Conservation (phyloP, 2,888 invertebrate species). For the Drosophila ezoana region DNA sequence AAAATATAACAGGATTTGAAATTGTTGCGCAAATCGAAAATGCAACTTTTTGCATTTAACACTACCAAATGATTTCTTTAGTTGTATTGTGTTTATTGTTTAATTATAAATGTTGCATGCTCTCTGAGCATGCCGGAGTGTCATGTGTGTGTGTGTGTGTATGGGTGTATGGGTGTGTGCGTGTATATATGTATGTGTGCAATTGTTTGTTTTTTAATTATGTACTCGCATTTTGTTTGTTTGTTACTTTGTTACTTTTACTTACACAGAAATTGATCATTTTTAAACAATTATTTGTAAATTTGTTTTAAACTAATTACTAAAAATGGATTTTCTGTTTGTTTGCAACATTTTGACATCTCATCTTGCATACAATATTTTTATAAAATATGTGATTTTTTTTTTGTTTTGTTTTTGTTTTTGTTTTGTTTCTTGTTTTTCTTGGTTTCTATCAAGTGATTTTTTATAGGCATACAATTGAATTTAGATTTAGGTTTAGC, state of each 20-base stretch:
- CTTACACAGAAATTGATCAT: constrained; percentile 70
- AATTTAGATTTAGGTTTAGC: constrained; percentile 60
- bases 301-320: constrained; percentile 80
- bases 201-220: constrained; percentile 35
- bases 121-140: constrained; percentile 67
- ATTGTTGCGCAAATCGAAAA: constrained; percentile 53
- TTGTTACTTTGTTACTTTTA: constrained; percentile 43
- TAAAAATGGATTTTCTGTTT: constrained; percentile 75
- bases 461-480: constrained; percentile 72
- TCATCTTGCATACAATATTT: constrained; percentile 77
- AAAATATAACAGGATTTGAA: constrained; percentile 59
- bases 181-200: constrained; percentile 25
- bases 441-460: constrained; percentile 53
- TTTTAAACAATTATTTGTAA: constrained; percentile 77
- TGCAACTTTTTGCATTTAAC: constrained; percentile 37
- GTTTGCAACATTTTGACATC: constrained; percentile 81
- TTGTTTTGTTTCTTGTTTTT: constrained; percentile 53
- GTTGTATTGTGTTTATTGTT: constrained; percentile 38
- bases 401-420: constrained; percentile 24
- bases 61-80: constrained; percentile 42
- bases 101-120: constrained; percentile 61
- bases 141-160: constrained; percentile 21
- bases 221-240: constrained; percentile 14
- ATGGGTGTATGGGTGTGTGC: constrained; percentile 14
- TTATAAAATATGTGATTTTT: constrained; percentile 79